phyloP scores from a whole-genome alignment of 2,888 invertebrate genomes.

The Hoplodrina ambigua region DNA sequence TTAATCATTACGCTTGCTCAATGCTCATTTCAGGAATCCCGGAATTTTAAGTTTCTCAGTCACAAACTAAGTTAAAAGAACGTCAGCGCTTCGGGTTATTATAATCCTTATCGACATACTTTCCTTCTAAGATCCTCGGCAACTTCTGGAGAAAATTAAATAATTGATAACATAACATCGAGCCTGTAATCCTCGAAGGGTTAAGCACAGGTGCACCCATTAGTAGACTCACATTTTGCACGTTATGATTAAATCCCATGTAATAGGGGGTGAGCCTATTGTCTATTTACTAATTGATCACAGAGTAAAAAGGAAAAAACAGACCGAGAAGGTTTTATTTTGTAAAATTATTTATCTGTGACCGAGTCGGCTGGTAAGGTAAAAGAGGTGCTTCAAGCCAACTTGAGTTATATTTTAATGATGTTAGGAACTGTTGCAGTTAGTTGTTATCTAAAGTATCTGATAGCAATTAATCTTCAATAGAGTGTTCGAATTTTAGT shows the following conservation, averaged over 20 bases:
- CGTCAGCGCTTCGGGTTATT: conserved; percentile 31
- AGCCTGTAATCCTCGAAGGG: too few species aligned
- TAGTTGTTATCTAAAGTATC: too few species aligned
- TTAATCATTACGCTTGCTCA: too few species aligned
- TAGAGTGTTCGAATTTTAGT: conserved; percentile 3
- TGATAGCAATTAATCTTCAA: background rate
- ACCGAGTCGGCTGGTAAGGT: background rate
- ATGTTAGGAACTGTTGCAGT: background rate
- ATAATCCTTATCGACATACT: conserved; percentile 30
- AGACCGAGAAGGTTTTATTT: background rate
- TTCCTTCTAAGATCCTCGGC: conserved; percentile 1
- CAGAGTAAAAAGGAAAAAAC: conserved; percentile 4
- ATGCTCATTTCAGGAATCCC: background rate
- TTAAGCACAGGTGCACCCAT: too few species aligned
- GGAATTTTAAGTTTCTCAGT: conserved; percentile 1
- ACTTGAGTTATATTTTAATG: background rate
- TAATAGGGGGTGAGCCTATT: too few species aligned
- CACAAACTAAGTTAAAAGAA: conserved; percentile 12
- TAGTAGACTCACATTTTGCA: too few species aligned
- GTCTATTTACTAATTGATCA: conserved; percentile 20
- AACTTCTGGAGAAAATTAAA: too few species aligned
- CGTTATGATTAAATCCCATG: too few species aligned
- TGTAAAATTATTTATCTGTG: background rate
- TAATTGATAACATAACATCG: too few species aligned
- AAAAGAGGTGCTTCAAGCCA: background rate